phyloP scores from a whole-genome alignment of 2,888 invertebrate genomes.

The Nomada fabriciana region DNA sequence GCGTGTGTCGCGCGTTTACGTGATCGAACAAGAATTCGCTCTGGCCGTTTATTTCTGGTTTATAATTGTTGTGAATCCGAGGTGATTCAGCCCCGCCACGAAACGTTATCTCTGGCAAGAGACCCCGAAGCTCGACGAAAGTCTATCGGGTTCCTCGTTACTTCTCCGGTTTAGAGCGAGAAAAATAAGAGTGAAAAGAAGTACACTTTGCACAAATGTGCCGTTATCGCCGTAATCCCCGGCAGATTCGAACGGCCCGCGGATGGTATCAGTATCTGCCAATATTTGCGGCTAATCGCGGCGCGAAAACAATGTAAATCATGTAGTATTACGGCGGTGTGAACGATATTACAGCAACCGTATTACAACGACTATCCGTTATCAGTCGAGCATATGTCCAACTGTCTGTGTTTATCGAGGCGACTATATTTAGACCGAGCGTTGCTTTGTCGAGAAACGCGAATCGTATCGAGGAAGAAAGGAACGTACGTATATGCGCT shows the following conservation, averaged over 20 bases:
- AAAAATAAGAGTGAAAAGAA: background rate
- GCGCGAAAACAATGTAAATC: slow-evolving; percentile 65
- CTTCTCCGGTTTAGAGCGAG: background rate
- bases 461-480: slow-evolving; percentile 59
- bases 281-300: slow-evolving; percentile 57
- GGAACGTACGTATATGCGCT: slow-evolving; percentile 24
- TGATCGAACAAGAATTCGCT: slow-evolving; percentile 38
- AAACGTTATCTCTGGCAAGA: slow-evolving; percentile 16
- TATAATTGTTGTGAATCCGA: slow-evolving; percentile 39
- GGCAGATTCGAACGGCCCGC: slow-evolving; percentile 26
- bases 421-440: slow-evolving; percentile 64
- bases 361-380: slow-evolving; percentile 65
- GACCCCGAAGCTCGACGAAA: background rate
- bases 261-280: slow-evolving; percentile 40
- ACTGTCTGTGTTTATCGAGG: slow-evolving; percentile 67
- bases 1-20: slow-evolving; percentile 29
- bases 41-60: slow-evolving; percentile 25
- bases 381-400: slow-evolving; percentile 67
- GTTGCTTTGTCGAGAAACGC: slow-evolving; percentile 64
- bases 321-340: slow-evolving; percentile 62
- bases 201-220: slow-evolving; percentile 30
- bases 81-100: slow-evolving; percentile 16
- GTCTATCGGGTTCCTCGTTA: background rate
- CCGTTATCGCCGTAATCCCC: slow-evolving; percentile 24
- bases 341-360: slow-evolving; percentile 68